Conservation (phyloP, 2,797 vertebrate species). For the Onychomys arenicola region DNA sequence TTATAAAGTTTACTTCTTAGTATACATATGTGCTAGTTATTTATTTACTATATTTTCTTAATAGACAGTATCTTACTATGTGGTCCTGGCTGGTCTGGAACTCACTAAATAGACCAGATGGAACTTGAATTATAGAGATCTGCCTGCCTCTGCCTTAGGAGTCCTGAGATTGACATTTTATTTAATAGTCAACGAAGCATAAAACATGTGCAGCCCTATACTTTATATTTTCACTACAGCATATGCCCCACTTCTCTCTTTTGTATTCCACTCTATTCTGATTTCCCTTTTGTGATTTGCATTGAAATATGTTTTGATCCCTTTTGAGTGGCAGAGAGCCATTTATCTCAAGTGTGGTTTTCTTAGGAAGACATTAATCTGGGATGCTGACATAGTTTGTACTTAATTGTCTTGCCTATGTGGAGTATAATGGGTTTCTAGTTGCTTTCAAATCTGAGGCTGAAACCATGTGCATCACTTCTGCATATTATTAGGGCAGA, state of each 20-base stretch:
- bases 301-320: not conserved
- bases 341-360: slow-evolving; percentile 40
- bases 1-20: not conserved
- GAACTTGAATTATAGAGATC: not conserved
- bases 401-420: not conserved
- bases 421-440: not conserved
- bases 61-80: not conserved
- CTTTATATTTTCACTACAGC: not conserved
- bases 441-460: not conserved
- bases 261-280: not conserved
- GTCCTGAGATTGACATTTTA: not conserved
- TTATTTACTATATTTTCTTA: not conserved
- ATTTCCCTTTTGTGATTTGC: not conserved
- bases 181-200: not conserved
- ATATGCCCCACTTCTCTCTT: not conserved
- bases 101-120: not conserved
- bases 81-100: not conserved
- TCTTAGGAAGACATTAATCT: not conserved
- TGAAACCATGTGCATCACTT: not conserved
- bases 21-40: not conserved
- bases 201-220: not conserved
- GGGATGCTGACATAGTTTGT: not conserved
- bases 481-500: not conserved
- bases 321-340: not conserved
- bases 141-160: not conserved